Base-by-base conservation (phyloP, 2,888 invertebrate species). In the Artemia sinica region DNA sequence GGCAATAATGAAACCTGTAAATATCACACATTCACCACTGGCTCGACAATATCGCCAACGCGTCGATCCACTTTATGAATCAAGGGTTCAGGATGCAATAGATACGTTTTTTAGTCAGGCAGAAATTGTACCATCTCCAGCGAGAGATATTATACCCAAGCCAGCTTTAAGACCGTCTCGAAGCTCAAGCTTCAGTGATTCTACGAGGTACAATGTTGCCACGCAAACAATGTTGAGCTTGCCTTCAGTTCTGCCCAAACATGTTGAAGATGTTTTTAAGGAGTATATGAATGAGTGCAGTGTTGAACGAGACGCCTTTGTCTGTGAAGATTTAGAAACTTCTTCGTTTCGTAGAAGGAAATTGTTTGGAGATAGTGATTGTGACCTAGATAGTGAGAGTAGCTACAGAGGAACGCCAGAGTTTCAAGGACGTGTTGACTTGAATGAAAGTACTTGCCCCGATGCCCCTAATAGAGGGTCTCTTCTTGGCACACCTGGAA, bases 1-100 rank as follows among this genome's bases (percentile, higher is more conserved):
- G n/a, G 63, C 63, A n/a, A 18, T 28, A 18, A 18, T 58, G 63
- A 58, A 58, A 58, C 63, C 63, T 58, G 63, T 58, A 58, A 58
- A 58, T 58, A 58, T 58, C 63, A 58, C 14, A 9, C 14, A 58
- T 18, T 58, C 63, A 8, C 63, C 63, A 18, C 63, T 58, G 8
- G 63, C 63, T 28, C 63, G n/a, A n/a, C 63, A 58, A 58, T 58
- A 58, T 28, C n/a, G 63, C 8, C 63, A 58, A 8, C 63, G 63
- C 12, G 14, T 18, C 63, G 63, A 58, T 10, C 63, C 63, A 18
- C 14, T 18, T n/a, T 10, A 58, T 28, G 63, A 58, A 58, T 58
- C 63, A 28, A n/a, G 63, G 28, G 28, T 11, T 18, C 63, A 58
- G 63, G 63, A 58, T 8, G 63, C 63, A 9, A 58, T 58, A n/a